A percentile compares a stretch with the other conserved stretches of the same genome.
phyloP scores from a whole-genome alignment of 2,797 vertebrate genomes.

The Threskiornis aethiopicus region DNA sequence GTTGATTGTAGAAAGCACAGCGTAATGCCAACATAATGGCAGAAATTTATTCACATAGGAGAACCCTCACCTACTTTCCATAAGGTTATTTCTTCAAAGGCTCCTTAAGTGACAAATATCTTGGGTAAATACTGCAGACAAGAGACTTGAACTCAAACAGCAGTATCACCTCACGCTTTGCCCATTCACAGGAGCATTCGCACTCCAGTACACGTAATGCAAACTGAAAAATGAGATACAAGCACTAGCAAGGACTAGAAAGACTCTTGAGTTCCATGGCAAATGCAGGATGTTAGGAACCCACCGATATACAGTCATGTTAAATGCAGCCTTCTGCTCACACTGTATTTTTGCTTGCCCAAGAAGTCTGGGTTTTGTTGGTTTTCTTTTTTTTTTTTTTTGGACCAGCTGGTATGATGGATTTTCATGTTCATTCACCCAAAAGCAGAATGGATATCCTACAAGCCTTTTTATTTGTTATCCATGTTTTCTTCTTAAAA shows the following conservation, averaged over 20 bases:
- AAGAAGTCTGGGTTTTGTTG: too few relatives aligned
- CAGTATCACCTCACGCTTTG: not conserved
- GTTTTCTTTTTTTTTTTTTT: not conserved
- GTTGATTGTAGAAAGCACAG: not conserved
- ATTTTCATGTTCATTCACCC: not conserved
- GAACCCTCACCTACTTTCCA: not conserved
- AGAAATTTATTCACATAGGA: not conserved
- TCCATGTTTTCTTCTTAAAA: not conserved
- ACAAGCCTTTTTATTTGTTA: not conserved
- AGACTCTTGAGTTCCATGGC: not conserved
- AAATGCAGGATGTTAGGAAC: not conserved
- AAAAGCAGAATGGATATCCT: not conserved
- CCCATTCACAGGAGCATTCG: not conserved
- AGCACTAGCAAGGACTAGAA: not conserved
- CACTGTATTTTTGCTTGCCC: too few relatives aligned
- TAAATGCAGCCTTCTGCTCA: not conserved
- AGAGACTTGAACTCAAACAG: not conserved
- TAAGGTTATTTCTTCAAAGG: too few relatives aligned
- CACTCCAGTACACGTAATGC: too few relatives aligned
- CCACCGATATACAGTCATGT: not conserved
- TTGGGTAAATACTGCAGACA: not conserved
- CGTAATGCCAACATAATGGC: accelerated
- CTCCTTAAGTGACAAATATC: not conserved
- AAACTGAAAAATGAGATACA: not conserved
- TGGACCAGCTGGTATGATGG: not conserved